Conservation (phyloP, 2,113 vertebrate species). For the Crotalus tigris region DNA sequence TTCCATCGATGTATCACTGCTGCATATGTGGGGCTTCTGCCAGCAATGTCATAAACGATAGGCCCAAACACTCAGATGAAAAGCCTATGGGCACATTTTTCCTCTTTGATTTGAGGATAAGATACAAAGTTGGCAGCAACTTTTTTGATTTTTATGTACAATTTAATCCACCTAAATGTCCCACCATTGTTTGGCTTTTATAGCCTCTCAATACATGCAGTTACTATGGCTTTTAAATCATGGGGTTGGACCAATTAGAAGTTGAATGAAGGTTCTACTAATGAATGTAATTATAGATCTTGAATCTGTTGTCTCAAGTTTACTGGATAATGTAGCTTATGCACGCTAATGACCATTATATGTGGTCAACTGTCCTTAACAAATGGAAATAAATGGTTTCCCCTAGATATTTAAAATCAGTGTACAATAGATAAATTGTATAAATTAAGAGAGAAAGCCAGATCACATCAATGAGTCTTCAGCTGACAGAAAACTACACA, state of each 20-base stretch:
- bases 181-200: not conserved
- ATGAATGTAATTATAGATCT: slow-evolving; percentile 11
- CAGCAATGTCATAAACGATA: not conserved
- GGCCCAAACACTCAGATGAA: not conserved
- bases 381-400: slow-evolving; percentile 24
- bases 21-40: not conserved
- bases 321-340: not conserved
- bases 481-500: not conserved
- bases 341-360: not conserved
- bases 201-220: not conserved
- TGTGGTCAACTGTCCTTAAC: slow-evolving; percentile 1
- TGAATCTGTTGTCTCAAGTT: not conserved
- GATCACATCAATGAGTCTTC: not conserved
- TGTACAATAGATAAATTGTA: slow-evolving; percentile 7
- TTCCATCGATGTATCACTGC: not conserved
- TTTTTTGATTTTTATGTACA: not conserved
- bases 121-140: not conserved
- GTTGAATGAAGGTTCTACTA: not conserved
- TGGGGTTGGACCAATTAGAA: slow-evolving; percentile 13
- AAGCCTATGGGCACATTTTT: not conserved
- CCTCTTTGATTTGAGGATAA: not conserved
- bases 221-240: slow-evolving; percentile 13
- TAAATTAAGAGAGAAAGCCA: slow-evolving; percentile 13
- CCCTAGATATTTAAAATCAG: slow-evolving; percentile 11
- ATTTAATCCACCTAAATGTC: not conserved